Evolutionary conservation across 2,113 vertebrate species (phyloP), one percentile per base, ranked within the genome.

Genomic region (Coturnix japonica): DNA sequence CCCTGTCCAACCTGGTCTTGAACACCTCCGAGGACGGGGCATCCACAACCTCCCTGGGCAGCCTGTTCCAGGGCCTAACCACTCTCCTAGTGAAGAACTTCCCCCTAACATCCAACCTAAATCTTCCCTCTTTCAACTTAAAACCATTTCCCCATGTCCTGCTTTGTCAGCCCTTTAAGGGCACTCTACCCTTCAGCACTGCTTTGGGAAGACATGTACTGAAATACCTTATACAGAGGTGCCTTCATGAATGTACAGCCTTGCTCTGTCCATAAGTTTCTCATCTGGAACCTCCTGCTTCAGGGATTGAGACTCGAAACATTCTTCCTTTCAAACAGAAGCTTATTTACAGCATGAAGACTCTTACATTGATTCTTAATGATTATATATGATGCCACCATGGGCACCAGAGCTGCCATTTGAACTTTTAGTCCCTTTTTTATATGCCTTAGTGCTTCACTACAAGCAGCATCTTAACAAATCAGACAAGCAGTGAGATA

Each of bases 341-440:
- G 47, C 31, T 76, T 8, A n/a, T 4, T 18, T 65, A 61, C 31
- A 44, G 26, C 5, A 3, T 33, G 37, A 73, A 31, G 21, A 73
- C 25, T 3, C 14, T 75, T 47, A 30, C 8, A 46, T 0, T 8
- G 56, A 33, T 67, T 74, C 63, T 73, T 63, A 63, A 63, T 56
- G 46, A 54, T 10, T 26, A 30, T 0, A 0, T 15, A 17, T 23
- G n/a, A 31, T 39, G 49, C 25, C 22, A 46, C 65, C 54, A 31
- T 11, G 25, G 26, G 6, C 61, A 64, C 7, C 71, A 81, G 54
- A 72, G 30, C 6, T 9, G n/a, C 8, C 19, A 16, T 33, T 35
- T 54, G 33, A n/a, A 31, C 31, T 77, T 92, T 47, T 76, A 13
- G 6, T n/a, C 28, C 35, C 28, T 39, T 28, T 81, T 87, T 30